Evolutionary conservation across 2,888 invertebrate genomes (phyloP).

Genomic region (Lepidocyrtinus sp.): DNA sequence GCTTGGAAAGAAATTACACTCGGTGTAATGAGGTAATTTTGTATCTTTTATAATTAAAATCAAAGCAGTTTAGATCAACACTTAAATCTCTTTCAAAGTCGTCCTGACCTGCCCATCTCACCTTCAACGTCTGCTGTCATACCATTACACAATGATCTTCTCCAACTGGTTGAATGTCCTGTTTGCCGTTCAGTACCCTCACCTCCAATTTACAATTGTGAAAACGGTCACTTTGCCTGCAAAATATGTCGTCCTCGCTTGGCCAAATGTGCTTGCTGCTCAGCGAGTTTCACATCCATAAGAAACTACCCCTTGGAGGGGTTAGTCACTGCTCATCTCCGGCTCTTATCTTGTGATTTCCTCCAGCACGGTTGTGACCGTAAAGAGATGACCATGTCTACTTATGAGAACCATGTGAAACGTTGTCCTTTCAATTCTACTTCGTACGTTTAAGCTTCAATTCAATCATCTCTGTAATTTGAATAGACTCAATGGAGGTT

Average conservation of each 20-base stretch:
- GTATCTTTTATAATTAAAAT: too few species aligned
- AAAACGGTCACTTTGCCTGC: constrained; percentile 60
- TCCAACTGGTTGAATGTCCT: constrained; percentile 57
- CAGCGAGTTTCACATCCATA: constrained; percentile 55
- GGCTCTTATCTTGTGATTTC: constrained; percentile 50
- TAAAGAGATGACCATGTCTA: constrained; percentile 42
- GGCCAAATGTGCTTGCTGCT: constrained; percentile 51
- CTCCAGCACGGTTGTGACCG: constrained; percentile 38
- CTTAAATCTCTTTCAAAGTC: too few species aligned
- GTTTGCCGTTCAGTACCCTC: constrained; percentile 53
- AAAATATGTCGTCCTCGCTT: constrained; percentile 45
- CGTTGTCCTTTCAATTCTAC: constrained; percentile 33
- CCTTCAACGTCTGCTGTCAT: too few species aligned
- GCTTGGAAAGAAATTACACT: too few species aligned
- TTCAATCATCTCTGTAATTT: too few species aligned
- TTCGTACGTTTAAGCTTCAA: neutral
- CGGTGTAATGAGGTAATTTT: too few species aligned
- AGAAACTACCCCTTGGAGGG: constrained; percentile 61
- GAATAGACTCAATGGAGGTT: too few species aligned
- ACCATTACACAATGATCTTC: too few species aligned
- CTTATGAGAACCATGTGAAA: constrained; percentile 57
- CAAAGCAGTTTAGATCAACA: too few species aligned
- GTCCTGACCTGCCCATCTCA: too few species aligned
- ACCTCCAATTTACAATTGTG: constrained; percentile 61
- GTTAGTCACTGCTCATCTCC: constrained; percentile 43